Evolutionary conservation across 2,113 vertebrate species (phyloP).

Genomic region (Brachionichthys hirsutus): DNA sequence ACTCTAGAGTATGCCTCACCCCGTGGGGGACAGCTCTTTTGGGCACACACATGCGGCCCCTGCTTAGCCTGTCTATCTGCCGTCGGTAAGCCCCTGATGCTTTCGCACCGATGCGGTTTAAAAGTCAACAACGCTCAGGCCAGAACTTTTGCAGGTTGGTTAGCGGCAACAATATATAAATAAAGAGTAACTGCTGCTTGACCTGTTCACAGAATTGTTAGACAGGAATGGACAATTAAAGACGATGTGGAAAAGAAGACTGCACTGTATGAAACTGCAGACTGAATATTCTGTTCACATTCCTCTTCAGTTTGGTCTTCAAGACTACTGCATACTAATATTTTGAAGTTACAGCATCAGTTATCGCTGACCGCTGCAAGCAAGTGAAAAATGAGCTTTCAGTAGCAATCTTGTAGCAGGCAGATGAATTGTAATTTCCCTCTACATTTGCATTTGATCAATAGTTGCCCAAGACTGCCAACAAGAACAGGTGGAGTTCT

Average conservation of each 20-base stretch:
- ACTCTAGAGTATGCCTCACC: conserved; percentile 44
- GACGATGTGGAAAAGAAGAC: conserved; percentile 25
- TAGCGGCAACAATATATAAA: neutral
- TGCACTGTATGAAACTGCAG: conserved; percentile 2
- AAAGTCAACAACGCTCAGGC: conserved; percentile 12
- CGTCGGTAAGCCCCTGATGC: conserved; percentile 40
- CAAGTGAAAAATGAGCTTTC: conserved; percentile 22
- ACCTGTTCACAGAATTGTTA: conserved; percentile 7
- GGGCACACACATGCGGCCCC: conserved; percentile 62
- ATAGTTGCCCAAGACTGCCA: conserved; percentile 11
- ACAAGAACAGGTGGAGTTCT: neutral
- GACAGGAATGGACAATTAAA: neutral
- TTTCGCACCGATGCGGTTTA: conserved; percentile 37
- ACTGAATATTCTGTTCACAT: conserved; percentile 38
- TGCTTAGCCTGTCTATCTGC: conserved; percentile 35
- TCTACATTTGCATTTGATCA: conserved; percentile 25
- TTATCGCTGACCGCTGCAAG: conserved; percentile 17
- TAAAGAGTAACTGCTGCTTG: neutral
- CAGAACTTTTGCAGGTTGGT: conserved; percentile 3
- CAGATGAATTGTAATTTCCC: conserved; percentile 28
- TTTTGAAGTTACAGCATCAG: conserved; percentile 36
- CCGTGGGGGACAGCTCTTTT: conserved; percentile 57
- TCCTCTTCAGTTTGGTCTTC: conserved; percentile 29
- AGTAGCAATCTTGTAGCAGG: conserved; percentile 15
- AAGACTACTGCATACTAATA: conserved; percentile 47